A percentile compares a stretch with the other conserved stretches of the same genome.
Evolutionary conservation across 2,888 invertebrate species (phyloP).

Genomic region (Lamellibrachia columna): DNA sequence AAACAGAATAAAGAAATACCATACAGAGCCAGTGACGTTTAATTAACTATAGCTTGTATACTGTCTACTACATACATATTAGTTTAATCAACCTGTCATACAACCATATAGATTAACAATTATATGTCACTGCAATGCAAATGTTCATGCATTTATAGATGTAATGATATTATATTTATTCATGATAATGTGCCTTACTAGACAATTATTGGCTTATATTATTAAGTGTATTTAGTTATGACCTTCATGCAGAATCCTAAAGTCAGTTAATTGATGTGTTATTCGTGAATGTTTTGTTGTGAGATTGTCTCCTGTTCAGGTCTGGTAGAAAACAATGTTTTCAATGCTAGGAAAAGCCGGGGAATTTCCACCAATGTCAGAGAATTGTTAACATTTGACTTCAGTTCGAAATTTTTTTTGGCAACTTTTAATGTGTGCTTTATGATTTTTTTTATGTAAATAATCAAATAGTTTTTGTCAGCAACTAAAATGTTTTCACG

Average conservation of each 20-base stretch:
- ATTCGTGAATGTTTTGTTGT: not conserved
- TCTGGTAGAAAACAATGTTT: not conserved
- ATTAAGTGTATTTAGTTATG: not conserved
- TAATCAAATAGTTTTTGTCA: not conserved
- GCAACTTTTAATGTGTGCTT: not conserved
- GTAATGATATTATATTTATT: not conserved
- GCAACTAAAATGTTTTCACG: not conserved
- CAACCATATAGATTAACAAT: slow-evolving; percentile 8
- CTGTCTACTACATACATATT: not conserved
- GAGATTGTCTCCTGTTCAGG: not conserved
- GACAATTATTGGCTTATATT: slow-evolving; percentile 6
- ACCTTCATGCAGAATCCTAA: not conserved
- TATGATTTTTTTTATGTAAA: not conserved
- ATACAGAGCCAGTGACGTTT: not conserved
- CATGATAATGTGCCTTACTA: not conserved
- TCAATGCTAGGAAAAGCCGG: not conserved
- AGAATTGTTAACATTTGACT: not conserved
- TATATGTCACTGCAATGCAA: not conserved
- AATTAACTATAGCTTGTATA: not conserved
- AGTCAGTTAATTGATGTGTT: not conserved
- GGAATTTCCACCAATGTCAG: not conserved
- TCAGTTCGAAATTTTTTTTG: not conserved
- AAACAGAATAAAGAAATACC: not conserved
- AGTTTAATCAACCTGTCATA: not conserved
- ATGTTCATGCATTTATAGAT: not conserved